Conservation (phyloP, 2,888 invertebrate species). For the Sericinus montela region DNA sequence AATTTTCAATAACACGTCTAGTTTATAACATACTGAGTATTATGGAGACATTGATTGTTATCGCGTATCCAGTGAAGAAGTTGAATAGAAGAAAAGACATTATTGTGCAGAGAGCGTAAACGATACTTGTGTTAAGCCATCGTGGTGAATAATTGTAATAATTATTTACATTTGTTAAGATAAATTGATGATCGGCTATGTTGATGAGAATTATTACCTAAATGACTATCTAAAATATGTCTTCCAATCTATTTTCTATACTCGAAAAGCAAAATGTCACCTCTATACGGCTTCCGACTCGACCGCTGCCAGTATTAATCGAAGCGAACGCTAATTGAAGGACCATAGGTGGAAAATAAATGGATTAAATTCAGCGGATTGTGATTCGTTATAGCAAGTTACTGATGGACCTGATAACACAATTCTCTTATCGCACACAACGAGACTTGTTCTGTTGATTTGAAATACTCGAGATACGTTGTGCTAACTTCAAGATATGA, state of each 20-base stretch:
- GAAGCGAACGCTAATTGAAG: conserved; percentile 5
- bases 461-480: too few species aligned
- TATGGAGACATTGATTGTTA: too few species aligned
- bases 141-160: too few species aligned
- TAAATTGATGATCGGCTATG: conserved; percentile 17
- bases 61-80: conserved; percentile 21
- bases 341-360: conserved; percentile 5
- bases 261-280: not conserved
- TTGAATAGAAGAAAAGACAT: conserved; percentile 35
- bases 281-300: conserved; percentile 16
- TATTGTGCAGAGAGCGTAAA: conserved; percentile 59
- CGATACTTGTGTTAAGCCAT: conserved; percentile 16
- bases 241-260: not conserved
- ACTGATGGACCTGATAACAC: not conserved
- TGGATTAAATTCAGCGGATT: not conserved
- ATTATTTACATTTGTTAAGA: conserved; percentile 22
- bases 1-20: too few species aligned
- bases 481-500: too few species aligned
- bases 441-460: not conserved
- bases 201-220: conserved; percentile 5
- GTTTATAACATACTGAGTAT: too few species aligned
- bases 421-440: not conserved
- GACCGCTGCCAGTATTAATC: conserved; percentile 5
- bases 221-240: too few species aligned
- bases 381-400: not conserved